Conservation (phyloP, 2,113 vertebrate species). For the Bostrychus sinensis region DNA sequence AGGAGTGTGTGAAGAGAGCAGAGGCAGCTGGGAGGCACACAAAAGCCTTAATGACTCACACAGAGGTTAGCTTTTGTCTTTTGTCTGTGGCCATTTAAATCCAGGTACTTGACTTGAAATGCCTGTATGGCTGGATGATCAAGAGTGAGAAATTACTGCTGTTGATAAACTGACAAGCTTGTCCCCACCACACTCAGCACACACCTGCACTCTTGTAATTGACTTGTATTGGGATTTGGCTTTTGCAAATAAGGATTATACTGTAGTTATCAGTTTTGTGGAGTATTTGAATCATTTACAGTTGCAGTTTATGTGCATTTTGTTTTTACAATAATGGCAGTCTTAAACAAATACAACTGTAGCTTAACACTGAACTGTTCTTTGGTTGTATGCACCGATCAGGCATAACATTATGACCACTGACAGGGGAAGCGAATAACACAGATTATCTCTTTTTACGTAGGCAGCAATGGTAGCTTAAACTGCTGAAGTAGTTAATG, state of each 20-base stretch:
- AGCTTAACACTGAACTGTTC: neutral
- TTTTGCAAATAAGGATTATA: neutral
- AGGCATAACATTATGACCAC: too few species aligned
- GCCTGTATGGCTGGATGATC: slow-evolving; percentile 56
- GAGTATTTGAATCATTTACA: neutral
- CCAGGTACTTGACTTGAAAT: slow-evolving; percentile 64
- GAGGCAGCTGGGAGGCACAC: slow-evolving; percentile 10
- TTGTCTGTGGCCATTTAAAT: slow-evolving; percentile 37
- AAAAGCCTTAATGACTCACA: slow-evolving; percentile 23
- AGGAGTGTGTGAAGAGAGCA: slow-evolving; percentile 21
- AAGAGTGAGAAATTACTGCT: slow-evolving; percentile 67
- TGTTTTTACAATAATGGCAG: too few species aligned
- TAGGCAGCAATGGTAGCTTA: neutral
- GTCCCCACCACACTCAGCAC: slow-evolving; percentile 24
- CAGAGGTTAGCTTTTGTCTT: slow-evolving; percentile 53
- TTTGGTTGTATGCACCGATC: too few species aligned
- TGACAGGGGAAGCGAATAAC: neutral
- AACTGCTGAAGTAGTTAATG: neutral
- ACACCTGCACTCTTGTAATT: slow-evolving; percentile 40
- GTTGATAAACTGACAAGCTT: slow-evolving; percentile 64
- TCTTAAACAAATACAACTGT: too few species aligned
- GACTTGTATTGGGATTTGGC: slow-evolving; percentile 10
- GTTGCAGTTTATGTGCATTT: too few species aligned
- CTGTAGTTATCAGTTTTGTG: neutral
- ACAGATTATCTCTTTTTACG: neutral